phyloP scores from a whole-genome alignment of 2,113 vertebrate species.

The Pluvialis apricaria region DNA sequence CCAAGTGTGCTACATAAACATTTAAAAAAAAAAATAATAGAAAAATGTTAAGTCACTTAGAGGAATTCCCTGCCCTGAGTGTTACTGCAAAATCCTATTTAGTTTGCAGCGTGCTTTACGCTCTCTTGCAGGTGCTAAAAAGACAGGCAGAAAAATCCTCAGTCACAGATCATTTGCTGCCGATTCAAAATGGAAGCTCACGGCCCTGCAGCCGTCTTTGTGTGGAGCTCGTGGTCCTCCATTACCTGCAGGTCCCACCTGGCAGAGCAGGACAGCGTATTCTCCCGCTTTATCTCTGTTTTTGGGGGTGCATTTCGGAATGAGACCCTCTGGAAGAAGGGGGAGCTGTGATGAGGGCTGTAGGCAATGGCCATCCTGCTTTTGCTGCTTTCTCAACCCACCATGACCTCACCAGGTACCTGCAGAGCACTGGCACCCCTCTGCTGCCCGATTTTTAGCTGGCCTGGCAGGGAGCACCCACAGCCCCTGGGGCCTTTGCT shows the following conservation, averaged over 20 bases:
- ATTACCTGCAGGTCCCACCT: neutral
- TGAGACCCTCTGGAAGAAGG: neutral
- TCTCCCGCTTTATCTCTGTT: neutral
- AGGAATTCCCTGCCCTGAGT: neutral
- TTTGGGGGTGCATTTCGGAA: neutral
- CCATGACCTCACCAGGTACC: rapidly evolving
- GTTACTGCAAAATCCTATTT: neutral
- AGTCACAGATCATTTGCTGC: neutral
- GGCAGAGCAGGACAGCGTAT: neutral
- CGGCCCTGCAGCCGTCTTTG: rapidly evolving
- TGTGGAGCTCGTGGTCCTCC: rapidly evolving
- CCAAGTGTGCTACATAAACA: neutral
- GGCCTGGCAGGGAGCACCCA: neutral
- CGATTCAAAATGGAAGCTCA: neutral
- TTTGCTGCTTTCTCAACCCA: neutral
- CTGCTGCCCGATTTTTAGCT: too few species aligned
- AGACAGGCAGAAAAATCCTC: neutral
- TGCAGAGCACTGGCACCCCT: neutral
- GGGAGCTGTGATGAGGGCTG: neutral
- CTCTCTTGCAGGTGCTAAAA: neutral
- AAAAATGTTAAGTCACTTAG: neutral
- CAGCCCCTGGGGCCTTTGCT: neutral
- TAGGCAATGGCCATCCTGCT: neutral
- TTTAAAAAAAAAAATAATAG: neutral
- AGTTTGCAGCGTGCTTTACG: neutral